Evolutionary conservation across 2,113 vertebrate genomes (phyloP), one percentile per base, ranked within the genome.

Genomic region (Verasper variegatus): DNA sequence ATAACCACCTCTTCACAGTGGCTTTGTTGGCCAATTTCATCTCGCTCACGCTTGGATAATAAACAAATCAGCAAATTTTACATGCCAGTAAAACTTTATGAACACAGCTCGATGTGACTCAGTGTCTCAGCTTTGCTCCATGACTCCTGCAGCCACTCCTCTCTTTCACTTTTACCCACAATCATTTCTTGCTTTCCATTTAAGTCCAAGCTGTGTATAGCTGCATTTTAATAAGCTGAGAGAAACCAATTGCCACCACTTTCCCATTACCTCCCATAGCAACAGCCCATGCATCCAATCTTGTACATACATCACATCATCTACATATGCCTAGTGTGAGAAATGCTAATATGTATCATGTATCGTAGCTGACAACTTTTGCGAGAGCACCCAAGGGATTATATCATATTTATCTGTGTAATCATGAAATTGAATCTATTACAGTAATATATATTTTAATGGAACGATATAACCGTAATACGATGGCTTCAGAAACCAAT

Each of bases 41-140:
- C 55, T 76, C 62, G 68, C 70, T 80, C 72, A 74, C 51, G 4
- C 69, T 70, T 54, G 68, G 80, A 81, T 87, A 76, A 85, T 90
- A 88, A 91, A 89, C 85, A 92, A 51, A 91, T 86, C 82, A 76
- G 84, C 78, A 77, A 21, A 81, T 84, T 88, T 83, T 76, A 90
- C 68, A 75, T 84, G 62, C 71, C 74, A 71, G 64, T 87, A 74
- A 88, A 89, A 88, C 56, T 88, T 86, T 85, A 86, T 78, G 79
- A 78, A 81, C 61, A 37, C 26, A 0, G 57, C 20, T 63, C 26
- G 1, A 73, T 68, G 74, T 71, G 80, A 37, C 55, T 83, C 20
- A 1, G 55, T 79, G 60, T 73, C 72, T 83, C 66, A 27, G 45
- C 37, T 64, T 63, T 54, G 57, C 67, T 72, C 70, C 58, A 58